phyloP scores from a whole-genome alignment of 2,113 vertebrate species.

The Albula goreensis region DNA sequence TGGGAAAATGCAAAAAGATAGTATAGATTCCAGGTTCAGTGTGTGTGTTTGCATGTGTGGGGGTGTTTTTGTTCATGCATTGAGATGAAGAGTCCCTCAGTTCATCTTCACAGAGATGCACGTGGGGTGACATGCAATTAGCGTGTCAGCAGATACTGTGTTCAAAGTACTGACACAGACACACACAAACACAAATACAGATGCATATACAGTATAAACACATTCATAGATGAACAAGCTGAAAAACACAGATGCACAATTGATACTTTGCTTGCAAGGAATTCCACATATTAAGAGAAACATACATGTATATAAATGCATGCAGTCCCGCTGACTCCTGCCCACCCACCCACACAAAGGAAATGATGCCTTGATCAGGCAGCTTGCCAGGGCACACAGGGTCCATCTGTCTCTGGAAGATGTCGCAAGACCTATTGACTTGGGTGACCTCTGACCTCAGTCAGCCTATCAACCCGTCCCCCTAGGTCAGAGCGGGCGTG shows the following conservation, averaged over 20 bases:
- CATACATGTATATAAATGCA: not conserved
- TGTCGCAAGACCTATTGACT: conserved; percentile 30
- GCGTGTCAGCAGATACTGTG: too few species aligned
- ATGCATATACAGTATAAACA: not conserved
- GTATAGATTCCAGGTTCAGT: not conserved
- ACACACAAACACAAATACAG: not conserved
- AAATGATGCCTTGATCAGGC: not conserved
- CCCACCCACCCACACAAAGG: not conserved
- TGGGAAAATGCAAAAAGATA: too few species aligned
- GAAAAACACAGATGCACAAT: not conserved
- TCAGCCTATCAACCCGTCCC: conserved; percentile 23
- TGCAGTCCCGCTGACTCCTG: not conserved
- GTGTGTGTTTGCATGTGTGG: not conserved
- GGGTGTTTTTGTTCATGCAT: not conserved
- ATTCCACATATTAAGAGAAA: not conserved
- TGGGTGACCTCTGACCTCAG: conserved; percentile 35
- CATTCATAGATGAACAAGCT: not conserved
- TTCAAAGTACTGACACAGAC: not conserved
- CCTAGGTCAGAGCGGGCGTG: conserved; percentile 25
- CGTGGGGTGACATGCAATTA: too few species aligned
- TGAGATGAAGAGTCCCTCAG: too few species aligned
- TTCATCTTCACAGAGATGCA: too few species aligned
- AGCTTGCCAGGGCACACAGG: conserved; percentile 1
- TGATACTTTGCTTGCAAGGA: too few species aligned
- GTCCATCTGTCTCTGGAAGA: conserved; percentile 35